Percentiles rank a stretch among this genome's conserved stretches.
Conservation (phyloP, 2,888 invertebrate genomes). For the Candidula unifasciata region DNA sequence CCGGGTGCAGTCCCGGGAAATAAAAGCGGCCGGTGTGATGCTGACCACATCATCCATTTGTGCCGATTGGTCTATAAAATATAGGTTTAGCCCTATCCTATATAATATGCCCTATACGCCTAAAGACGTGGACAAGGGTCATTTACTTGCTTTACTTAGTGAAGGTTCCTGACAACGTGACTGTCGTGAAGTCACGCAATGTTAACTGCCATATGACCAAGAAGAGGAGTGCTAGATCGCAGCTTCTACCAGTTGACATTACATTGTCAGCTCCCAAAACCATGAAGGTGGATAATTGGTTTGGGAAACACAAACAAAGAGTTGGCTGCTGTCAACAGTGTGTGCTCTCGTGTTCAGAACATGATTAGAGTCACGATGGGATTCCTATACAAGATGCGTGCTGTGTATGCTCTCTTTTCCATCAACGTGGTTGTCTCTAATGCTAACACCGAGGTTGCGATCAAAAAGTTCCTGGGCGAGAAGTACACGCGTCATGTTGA, state of each 20-base stretch:
- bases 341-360: conserved; percentile 99
- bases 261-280: neutral
- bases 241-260: conserved; percentile 10
- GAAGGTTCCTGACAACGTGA: no score
- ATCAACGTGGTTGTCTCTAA: conserved; percentile 97
- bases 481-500: conserved; percentile 96
- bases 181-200: neutral
- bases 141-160: no score
- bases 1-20: no score
- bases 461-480: conserved; percentile 98
- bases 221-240: no score
- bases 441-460: conserved; percentile 92
- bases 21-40: no score
- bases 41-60: no score
- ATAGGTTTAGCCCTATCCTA: no score
- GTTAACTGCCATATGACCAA: no score
- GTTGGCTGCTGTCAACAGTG: conserved; percentile 97
- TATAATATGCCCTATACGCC: no score
- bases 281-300: conserved; percentile 91
- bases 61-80: no score
- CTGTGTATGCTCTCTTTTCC: conserved; percentile 99
- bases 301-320: conserved; percentile 98
- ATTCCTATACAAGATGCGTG: conserved; percentile 96
- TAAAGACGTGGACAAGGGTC: no score
- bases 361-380: conserved; percentile 91